Conservation (phyloP, 2,113 vertebrate genomes). For the Accipiter virgatus region DNA sequence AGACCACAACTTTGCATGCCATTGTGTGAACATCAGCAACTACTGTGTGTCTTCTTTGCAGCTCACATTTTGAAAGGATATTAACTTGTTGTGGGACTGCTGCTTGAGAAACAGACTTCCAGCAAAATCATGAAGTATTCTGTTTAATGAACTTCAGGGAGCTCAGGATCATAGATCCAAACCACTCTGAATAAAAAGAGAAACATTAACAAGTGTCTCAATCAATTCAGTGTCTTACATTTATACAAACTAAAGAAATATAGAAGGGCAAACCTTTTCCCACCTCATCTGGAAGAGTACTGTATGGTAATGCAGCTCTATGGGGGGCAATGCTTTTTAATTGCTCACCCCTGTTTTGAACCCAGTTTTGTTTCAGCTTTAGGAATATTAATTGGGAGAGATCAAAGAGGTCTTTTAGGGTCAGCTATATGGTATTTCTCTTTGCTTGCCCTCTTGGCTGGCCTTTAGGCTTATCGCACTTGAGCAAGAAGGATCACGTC, state of each 20-base stretch:
- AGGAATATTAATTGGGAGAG: background rate
- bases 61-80: background rate
- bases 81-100: background rate
- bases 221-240: background rate
- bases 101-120: slow-evolving; percentile 6
- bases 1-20: background rate
- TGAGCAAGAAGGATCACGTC: background rate
- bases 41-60: background rate
- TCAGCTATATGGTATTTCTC: background rate
- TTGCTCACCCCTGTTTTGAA: background rate
- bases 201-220: background rate
- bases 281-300: background rate
- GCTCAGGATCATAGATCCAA: background rate
- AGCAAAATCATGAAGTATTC: slow-evolving; percentile 7
- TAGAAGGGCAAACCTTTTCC: background rate
- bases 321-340: background rate
- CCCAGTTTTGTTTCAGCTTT: background rate
- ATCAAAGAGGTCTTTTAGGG: background rate
- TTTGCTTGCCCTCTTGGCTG: background rate
- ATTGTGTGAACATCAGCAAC: background rate
- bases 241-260: background rate
- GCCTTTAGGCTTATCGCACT: background rate
- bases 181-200: background rate
- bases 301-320: background rate
- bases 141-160: slow-evolving; percentile 34